These are phyloP conservation scores for Peucedramus taeniatus DNA, from an alignment of 2,113 vertebrate species.

Conservation along the genomic window DNA sequence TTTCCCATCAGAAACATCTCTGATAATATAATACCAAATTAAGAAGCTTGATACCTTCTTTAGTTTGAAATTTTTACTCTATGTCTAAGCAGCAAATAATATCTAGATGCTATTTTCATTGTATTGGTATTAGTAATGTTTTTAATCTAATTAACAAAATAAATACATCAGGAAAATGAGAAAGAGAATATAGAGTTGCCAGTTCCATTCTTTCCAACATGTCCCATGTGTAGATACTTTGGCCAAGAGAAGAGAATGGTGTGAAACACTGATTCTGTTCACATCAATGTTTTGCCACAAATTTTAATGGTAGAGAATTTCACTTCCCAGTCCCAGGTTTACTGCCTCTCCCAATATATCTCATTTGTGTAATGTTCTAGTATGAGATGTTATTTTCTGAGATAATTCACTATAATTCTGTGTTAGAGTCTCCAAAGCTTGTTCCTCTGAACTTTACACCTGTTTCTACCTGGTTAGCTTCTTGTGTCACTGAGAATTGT, in stretches of 20 bases:
- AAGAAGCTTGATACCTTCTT: background rate
- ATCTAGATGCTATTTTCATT: constrained; percentile 13
- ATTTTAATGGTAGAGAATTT: background rate
- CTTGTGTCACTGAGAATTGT: background rate
- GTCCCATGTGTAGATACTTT: background rate
- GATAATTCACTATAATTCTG: background rate
- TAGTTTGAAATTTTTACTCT: background rate
- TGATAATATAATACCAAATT: background rate
- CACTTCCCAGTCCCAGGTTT: background rate
- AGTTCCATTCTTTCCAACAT: background rate
- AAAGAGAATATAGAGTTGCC: background rate
- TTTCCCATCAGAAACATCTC: background rate
- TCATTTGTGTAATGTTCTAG: background rate
- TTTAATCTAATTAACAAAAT: constrained; percentile 58
- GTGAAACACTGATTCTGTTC: background rate
- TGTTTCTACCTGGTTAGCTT: background rate
- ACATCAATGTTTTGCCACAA: background rate
- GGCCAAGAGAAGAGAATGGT: background rate
- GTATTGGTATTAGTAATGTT: constrained; percentile 43
- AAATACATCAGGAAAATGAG: constrained; percentile 34
- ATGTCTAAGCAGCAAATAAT: background rate
- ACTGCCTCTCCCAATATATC: background rate
- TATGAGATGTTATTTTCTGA: background rate
- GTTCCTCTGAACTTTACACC: background rate
- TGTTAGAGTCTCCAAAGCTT: background rate